Evolutionary conservation across 2,888 invertebrate species (phyloP).

Genomic region (Phrixothrix hirtus): DNA sequence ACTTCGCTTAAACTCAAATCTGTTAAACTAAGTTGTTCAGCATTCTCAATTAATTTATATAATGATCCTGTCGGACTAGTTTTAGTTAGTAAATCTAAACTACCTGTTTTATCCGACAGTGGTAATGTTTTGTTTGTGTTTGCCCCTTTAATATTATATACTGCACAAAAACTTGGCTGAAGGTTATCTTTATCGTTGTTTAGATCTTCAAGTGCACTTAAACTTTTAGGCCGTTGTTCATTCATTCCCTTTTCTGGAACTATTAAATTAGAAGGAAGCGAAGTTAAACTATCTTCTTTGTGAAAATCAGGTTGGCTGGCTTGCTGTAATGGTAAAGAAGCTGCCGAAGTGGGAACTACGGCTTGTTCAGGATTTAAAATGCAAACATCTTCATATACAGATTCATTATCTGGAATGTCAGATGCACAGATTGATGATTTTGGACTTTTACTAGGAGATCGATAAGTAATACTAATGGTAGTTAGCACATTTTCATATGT

Average conservation of each 20-base stretch:
- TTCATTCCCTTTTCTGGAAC: constrained; percentile 8
- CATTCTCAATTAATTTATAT: constrained; percentile 46
- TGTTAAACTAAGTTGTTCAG: constrained; percentile 41
- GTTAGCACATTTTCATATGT: constrained; percentile 62
- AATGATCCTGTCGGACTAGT: constrained; percentile 27
- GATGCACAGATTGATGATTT: constrained; percentile 37
- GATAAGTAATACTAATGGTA: constrained; percentile 73
- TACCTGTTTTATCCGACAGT: constrained; percentile 8
- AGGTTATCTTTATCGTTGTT: constrained; percentile 7
- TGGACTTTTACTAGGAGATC: constrained; percentile 63
- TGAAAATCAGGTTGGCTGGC: constrained; percentile 59
- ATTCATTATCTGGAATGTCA: constrained; percentile 39
- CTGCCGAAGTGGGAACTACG: constrained; percentile 60
- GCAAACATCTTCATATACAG: constrained; percentile 64
- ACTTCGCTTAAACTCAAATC: constrained; percentile 51
- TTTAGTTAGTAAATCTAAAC: constrained; percentile 6
- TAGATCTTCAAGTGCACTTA: constrained; percentile 49
- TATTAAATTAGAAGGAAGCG: constrained; percentile 14
- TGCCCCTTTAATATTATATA: too few species aligned
- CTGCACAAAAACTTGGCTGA: neutral
- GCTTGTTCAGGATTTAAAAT: constrained; percentile 61
- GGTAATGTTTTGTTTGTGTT: constrained; percentile 2
- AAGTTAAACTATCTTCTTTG: constrained; percentile 16
- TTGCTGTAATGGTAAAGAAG: constrained; percentile 62
- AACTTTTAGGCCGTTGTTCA: constrained; percentile 49